phyloP scores from a whole-genome alignment of 2,797 vertebrate species.

The Decapterus maruadsi region DNA sequence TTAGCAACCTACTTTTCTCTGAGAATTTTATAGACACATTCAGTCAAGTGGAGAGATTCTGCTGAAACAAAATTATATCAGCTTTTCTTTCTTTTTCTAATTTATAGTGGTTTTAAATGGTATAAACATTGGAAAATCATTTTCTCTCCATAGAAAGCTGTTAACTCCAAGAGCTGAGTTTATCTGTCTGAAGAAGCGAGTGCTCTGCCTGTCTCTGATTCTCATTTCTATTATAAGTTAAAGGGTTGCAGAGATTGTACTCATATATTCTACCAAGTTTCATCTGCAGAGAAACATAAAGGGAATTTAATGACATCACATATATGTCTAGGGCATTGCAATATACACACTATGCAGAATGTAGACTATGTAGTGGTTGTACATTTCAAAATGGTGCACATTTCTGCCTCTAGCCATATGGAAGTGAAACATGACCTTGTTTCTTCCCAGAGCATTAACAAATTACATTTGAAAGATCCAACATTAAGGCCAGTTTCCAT shows the following conservation, averaged over 20 bases:
- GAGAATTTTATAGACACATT: slow-evolving; percentile 99
- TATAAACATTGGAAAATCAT: slow-evolving; percentile 80
- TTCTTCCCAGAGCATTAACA: not conserved
- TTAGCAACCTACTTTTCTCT: slow-evolving; percentile 99
- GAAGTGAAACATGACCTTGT: fast-evolving
- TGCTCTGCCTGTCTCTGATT: slow-evolving; percentile 61
- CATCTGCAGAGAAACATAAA: slow-evolving; percentile 42
- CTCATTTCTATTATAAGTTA: slow-evolving; percentile 75
- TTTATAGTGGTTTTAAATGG: slow-evolving; percentile 80
- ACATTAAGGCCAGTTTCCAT: not conserved
- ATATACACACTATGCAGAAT: not conserved
- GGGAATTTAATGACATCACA: slow-evolving; percentile 17
- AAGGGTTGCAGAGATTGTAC: slow-evolving; percentile 60
- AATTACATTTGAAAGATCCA: not conserved
- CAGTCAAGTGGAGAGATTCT: slow-evolving; percentile 94
- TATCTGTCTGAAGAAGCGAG: slow-evolving; percentile 71
- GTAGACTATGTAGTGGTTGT: not conserved
- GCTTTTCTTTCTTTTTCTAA: slow-evolving; percentile 69
- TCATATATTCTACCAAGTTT: slow-evolving; percentile 48
- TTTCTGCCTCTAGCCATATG: not conserved
- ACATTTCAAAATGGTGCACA: not conserved
- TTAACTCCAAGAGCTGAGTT: slow-evolving; percentile 76
- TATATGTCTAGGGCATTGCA: not conserved
- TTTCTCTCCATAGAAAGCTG: slow-evolving; percentile 70
- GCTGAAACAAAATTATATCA: slow-evolving; percentile 89